Evolutionary conservation across 2,888 invertebrate genomes (phyloP).

Genomic region (Andrena trimmerana): DNA sequence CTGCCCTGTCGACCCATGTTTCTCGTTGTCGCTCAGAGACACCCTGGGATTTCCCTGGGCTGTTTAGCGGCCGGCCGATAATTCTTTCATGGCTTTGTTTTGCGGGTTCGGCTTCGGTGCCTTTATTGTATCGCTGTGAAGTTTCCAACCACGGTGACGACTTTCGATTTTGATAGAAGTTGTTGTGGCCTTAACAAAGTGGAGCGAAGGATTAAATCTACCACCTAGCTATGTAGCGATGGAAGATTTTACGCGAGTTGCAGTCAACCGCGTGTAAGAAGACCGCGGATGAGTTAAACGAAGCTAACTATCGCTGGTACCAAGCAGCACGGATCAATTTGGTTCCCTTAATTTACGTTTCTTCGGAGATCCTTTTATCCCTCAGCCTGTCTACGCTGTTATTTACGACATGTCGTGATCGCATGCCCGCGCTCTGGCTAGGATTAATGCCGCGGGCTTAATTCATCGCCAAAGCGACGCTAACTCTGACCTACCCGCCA

Average conservation of each 20-base stretch:
- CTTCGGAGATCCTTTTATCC: conserved; percentile 55
- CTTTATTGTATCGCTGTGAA: neutral
- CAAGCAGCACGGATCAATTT: conserved; percentile 75
- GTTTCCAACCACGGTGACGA: neutral
- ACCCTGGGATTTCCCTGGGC: conserved; percentile 9
- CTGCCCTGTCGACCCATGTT: conserved; percentile 50
- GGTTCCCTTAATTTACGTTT: conserved; percentile 66
- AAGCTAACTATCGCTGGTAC: conserved; percentile 61
- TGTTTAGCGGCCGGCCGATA: conserved; percentile 57
- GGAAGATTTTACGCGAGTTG: conserved; percentile 36
- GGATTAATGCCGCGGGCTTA: conserved; percentile 65
- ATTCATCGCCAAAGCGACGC: conserved; percentile 57
- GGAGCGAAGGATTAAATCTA: neutral
- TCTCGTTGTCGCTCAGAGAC: conserved; percentile 18
- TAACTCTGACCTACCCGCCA: conserved; percentile 33
- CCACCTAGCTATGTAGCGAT: neutral
- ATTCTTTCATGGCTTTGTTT: conserved; percentile 67
- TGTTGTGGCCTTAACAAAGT: no score
- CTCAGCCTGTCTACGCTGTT: conserved; percentile 40
- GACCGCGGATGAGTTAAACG: conserved; percentile 18
- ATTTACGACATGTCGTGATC: conserved; percentile 74
- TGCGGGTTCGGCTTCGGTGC: neutral
- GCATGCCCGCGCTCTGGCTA: conserved; percentile 56
- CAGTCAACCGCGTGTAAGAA: conserved; percentile 16
- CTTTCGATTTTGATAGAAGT: neutral